Percentiles rank a stretch among this genome's conserved stretches.
Evolutionary conservation across 2,888 invertebrate species (phyloP).

Genomic region (Lasioglossum calceatum): DNA sequence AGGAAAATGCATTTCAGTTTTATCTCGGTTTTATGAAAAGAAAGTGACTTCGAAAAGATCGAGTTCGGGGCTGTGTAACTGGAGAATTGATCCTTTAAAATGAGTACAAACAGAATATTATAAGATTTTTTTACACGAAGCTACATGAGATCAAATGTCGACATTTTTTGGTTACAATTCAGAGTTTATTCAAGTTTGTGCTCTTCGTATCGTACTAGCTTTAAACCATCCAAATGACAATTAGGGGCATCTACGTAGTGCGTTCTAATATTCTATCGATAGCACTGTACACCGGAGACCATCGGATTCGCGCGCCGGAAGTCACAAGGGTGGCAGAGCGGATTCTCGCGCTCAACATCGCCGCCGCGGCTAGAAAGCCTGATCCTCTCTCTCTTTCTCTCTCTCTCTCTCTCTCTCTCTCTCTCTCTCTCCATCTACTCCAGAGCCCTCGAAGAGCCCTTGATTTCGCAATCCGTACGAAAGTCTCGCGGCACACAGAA

Average conservation of each 20-base stretch:
- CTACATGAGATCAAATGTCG: too few species aligned
- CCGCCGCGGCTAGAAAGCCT: neutral
- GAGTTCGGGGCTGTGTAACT: too few species aligned
- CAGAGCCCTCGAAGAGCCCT: conserved; percentile 75
- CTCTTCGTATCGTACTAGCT: neutral
- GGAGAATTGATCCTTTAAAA: too few species aligned
- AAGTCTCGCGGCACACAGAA: conserved; percentile 72
- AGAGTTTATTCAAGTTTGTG: too few species aligned
- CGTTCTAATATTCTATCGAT: neutral
- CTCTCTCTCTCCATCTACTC: conserved; percentile 55
- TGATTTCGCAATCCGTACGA: conserved; percentile 81
- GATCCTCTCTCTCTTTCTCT: conserved; percentile 31
- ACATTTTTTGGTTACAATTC: too few species aligned
- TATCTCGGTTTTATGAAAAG: too few species aligned
- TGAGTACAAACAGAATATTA: too few species aligned
- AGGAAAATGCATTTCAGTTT: too few species aligned
- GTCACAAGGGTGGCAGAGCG: neutral
- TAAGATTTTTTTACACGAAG: too few species aligned
- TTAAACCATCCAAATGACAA: neutral
- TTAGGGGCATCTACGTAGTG: neutral
- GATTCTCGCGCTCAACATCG: neutral
- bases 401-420: conserved; percentile 33
- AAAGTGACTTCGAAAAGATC: too few species aligned
- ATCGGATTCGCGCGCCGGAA: neutral
- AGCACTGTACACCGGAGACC: neutral